Conservation (phyloP, 2,113 vertebrate genomes). For the Odobenus rosmarus region DNA sequence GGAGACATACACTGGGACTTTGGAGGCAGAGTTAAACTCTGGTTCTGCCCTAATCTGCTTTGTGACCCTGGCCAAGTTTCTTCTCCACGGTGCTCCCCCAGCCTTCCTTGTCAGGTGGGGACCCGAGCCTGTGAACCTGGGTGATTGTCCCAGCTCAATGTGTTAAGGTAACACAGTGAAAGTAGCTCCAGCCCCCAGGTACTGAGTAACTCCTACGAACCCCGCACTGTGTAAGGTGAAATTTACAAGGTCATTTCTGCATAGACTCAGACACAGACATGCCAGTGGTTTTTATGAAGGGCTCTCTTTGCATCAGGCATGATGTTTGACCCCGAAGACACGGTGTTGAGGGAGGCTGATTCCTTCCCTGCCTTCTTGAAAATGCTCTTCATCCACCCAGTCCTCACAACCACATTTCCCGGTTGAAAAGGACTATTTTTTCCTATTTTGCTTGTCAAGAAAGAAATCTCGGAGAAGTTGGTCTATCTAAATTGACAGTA, state of each 20-base stretch:
- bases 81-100: neutral
- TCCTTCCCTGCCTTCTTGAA: neutral
- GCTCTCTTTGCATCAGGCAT: neutral
- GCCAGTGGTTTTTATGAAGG: fast-evolving
- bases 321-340: fast-evolving
- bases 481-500: neutral
- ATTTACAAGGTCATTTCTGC: too few species aligned
- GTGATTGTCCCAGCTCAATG: fast-evolving
- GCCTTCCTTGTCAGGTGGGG: neutral
- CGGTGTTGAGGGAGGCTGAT: fast-evolving
- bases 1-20: neutral
- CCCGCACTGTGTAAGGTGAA: fast-evolving
- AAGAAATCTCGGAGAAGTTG: neutral
- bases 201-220: fast-evolving
- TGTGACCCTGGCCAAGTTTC: neutral
- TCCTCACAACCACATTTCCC: neutral
- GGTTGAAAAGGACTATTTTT: neutral
- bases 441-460: neutral
- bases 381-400: neutral
- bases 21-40: neutral
- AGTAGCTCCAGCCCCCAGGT: fast-evolving
- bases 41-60: neutral
- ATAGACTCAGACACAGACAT: neutral
- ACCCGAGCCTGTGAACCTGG: too few species aligned
- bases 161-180: neutral